phyloP scores from a whole-genome alignment of 2,113 vertebrate species.

The Microtus oregoni region DNA sequence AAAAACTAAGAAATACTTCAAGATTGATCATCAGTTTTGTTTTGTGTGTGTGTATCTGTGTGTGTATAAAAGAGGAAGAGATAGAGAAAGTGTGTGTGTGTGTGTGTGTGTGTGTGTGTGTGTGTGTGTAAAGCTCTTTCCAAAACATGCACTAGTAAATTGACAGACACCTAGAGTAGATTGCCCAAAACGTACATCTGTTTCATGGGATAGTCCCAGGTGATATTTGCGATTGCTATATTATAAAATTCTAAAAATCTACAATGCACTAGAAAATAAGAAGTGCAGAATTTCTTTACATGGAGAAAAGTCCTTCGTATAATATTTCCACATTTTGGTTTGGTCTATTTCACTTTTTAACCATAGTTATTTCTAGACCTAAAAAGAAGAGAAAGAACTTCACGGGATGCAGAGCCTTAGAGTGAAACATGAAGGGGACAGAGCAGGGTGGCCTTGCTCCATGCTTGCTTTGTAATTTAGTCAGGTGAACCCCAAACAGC shows the following conservation, averaged over 20 bases:
- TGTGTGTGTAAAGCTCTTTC: background rate
- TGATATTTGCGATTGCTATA: background rate
- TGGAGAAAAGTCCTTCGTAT: too few relatives aligned
- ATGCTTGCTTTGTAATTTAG: slow-evolving; percentile 75
- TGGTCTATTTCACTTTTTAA: background rate
- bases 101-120: background rate
- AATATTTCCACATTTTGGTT: background rate
- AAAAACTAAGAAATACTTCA: slow-evolving; percentile 10
- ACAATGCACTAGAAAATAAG: slow-evolving; percentile 25
- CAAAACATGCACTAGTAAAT: background rate
- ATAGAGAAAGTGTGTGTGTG: background rate
- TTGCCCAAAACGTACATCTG: background rate
- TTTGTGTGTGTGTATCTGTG: background rate
- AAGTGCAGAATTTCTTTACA: background rate
- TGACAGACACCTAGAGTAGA: background rate
- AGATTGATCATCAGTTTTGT: background rate
- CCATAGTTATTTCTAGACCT: slow-evolving; percentile 16
- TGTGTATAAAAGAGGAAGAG: background rate
- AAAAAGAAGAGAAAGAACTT: background rate
- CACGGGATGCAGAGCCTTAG: slow-evolving; percentile 14
- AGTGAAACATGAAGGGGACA: slow-evolving; percentile 23
- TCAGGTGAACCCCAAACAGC: slow-evolving; percentile 77
- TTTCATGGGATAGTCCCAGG: background rate
- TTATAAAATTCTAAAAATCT: slow-evolving; percentile 10
- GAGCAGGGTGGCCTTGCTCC: background rate